phyloP scores from a whole-genome alignment of 2,888 invertebrate species.

The Platypus cylindrus region DNA sequence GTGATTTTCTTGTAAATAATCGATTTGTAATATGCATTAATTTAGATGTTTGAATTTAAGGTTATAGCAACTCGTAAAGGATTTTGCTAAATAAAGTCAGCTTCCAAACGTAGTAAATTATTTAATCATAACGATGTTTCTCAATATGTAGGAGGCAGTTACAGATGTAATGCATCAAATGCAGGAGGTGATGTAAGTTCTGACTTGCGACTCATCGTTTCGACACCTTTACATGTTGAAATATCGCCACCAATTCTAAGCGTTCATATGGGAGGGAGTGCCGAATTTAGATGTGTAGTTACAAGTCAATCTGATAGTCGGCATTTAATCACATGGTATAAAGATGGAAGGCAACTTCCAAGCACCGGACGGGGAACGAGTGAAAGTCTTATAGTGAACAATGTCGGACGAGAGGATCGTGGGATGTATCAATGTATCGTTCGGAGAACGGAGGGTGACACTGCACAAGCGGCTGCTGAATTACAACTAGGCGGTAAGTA shows the following conservation, averaged over 20 bases:
- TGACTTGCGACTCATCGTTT: slow-evolving; percentile 51
- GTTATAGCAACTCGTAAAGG: too few relatives aligned
- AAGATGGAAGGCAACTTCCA: slow-evolving; percentile 53
- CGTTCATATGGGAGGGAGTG: slow-evolving; percentile 62
- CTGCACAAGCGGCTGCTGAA: slow-evolving; percentile 64
- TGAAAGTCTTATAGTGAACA: slow-evolving; percentile 50
- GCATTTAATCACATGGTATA: slow-evolving; percentile 42
- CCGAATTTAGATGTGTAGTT: slow-evolving; percentile 52
- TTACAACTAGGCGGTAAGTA: slow-evolving; percentile 54
- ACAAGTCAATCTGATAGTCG: slow-evolving; percentile 42
- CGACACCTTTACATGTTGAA: slow-evolving; percentile 54
- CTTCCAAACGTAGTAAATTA: too few relatives aligned
- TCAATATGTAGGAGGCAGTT: slow-evolving; percentile 39
- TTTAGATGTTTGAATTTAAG: too few relatives aligned
- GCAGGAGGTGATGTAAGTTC: slow-evolving; percentile 58
- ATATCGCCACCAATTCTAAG: slow-evolving; percentile 51
- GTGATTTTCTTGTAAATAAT: too few relatives aligned
- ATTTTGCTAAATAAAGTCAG: too few relatives aligned
- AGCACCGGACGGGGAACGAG: slow-evolving; percentile 50
- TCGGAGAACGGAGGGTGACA: slow-evolving; percentile 56
- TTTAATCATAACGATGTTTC: neutral
- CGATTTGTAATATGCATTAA: too few relatives aligned
- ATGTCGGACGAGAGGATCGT: slow-evolving; percentile 57
- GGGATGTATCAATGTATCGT: slow-evolving; percentile 70
- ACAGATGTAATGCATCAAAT: slow-evolving; percentile 56